phyloP scores from a whole-genome alignment of 1,140 invertebrate genomes.

The Lanistes nyassanus region DNA sequence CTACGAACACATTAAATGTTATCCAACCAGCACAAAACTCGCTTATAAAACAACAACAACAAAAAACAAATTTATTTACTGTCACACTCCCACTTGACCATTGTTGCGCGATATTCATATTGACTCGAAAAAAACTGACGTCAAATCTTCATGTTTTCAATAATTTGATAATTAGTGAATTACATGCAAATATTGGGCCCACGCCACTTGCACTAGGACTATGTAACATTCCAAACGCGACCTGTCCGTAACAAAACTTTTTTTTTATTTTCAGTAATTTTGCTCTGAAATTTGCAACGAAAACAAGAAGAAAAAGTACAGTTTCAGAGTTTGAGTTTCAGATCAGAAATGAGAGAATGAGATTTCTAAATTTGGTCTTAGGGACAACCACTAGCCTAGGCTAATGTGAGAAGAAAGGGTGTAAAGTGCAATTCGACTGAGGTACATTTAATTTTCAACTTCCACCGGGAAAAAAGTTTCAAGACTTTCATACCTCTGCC shows the following conservation, averaged over 20 bases:
- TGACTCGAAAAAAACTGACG: background rate
- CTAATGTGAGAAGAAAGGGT: too few species aligned
- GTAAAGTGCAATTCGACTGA: too few species aligned
- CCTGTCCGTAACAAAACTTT: background rate
- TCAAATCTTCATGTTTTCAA: background rate
- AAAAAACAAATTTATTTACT: too few species aligned
- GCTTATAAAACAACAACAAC: too few species aligned
- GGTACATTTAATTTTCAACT: too few species aligned
- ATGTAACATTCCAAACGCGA: background rate
- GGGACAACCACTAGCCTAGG: too few species aligned
- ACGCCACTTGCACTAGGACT: background rate
- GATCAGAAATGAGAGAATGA: too few species aligned
- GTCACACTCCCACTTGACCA: conserved; percentile 1
- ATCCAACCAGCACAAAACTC: too few species aligned
- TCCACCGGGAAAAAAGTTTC: too few species aligned
- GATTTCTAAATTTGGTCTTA: too few species aligned
- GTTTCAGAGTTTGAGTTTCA: background rate
- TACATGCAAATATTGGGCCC: background rate
- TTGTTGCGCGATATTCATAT: background rate
- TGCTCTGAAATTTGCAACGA: background rate
- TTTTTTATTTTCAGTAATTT: conserved; percentile 3
- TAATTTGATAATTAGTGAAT: background rate
- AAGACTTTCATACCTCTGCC: too few species aligned
- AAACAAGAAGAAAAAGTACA: background rate
- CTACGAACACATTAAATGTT: too few species aligned